Percentiles rank a stretch among this genome's conserved stretches.
phyloP scores from a whole-genome alignment of 2,113 vertebrate species.

The Tychaedon coryphoeus region DNA sequence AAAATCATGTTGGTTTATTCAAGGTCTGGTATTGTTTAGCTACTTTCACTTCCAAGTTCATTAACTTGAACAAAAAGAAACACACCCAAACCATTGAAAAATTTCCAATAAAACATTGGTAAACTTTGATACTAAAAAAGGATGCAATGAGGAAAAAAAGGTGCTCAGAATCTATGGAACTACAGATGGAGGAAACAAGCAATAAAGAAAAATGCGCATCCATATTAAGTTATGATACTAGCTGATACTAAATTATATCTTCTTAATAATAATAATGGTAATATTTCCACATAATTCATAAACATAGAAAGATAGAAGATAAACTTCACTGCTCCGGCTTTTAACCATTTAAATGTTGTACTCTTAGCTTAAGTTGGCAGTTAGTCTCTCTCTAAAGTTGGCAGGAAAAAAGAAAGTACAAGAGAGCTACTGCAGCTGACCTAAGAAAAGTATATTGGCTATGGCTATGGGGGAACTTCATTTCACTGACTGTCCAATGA shows the following conservation, averaged over 20 bases:
- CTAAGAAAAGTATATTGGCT: not conserved
- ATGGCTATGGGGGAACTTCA: not conserved
- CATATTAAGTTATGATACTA: not conserved
- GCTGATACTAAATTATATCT: not conserved
- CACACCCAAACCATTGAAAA: slow-evolving; percentile 18
- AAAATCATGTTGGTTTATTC: slow-evolving; percentile 30
- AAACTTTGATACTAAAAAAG: not conserved
- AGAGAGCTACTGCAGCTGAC: not conserved
- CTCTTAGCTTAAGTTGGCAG: not conserved
- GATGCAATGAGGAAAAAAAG: not conserved
- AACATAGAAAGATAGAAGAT: not conserved
- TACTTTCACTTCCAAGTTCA: slow-evolving; percentile 44
- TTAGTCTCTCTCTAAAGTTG: not conserved
- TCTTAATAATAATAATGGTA: not conserved
- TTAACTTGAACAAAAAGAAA: slow-evolving; percentile 33
- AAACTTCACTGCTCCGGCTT: not conserved
- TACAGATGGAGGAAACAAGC: not conserved
- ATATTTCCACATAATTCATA: not conserved
- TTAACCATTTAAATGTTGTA: not conserved
- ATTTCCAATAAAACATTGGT: not conserved
- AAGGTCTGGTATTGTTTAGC: slow-evolving; percentile 48
- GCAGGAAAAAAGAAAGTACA: not conserved
- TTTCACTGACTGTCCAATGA: not conserved
- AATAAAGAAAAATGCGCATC: not conserved
- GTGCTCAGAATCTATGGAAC: not conserved